Conservation (phyloP, 2,888 invertebrate genomes). For the Epinotia demarniana region DNA sequence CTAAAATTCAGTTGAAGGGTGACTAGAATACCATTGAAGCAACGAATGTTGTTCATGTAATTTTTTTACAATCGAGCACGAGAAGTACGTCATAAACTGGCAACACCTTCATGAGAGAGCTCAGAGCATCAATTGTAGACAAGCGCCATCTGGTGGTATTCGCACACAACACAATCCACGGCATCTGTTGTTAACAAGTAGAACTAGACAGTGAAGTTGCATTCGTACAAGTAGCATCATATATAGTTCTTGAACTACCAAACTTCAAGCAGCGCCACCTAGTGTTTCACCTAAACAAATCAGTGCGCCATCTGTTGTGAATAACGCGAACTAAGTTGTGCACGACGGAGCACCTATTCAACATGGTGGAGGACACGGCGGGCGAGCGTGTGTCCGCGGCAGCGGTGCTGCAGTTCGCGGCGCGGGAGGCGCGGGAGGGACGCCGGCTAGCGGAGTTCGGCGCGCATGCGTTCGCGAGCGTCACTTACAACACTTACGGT, state of each 20-base stretch:
- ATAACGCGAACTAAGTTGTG: slow-evolving; percentile 24
- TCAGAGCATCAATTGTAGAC: not conserved
- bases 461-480: slow-evolving; percentile 77
- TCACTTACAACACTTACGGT: slow-evolving; percentile 77
- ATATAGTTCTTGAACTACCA: not conserved
- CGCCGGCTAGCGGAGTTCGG: slow-evolving; percentile 74
- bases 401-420: slow-evolving; percentile 76
- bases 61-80: too few species aligned
- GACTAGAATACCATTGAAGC: too few species aligned
- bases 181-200: not conserved
- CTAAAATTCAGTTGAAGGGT: too few species aligned
- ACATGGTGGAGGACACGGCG: slow-evolving; percentile 74
- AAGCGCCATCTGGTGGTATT: too few species aligned
- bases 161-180: not conserved
- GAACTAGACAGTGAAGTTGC: not conserved
- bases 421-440: slow-evolving; percentile 76
- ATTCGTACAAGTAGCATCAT: not conserved
- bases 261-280: slow-evolving; percentile 49
- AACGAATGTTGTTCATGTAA: too few species aligned
- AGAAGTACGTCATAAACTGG: not conserved
- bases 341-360: slow-evolving; percentile 45
- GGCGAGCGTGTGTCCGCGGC: slow-evolving; percentile 74
- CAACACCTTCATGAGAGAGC: not conserved
- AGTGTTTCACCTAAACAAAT: slow-evolving; percentile 26
- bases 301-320: slow-evolving; percentile 7